A percentile compares a stretch with the other conserved stretches of the same genome.
These are phyloP conservation scores for Synergus umbraculus DNA, from an alignment of 2,888 invertebrate species.

Conservation along the genomic window DNA sequence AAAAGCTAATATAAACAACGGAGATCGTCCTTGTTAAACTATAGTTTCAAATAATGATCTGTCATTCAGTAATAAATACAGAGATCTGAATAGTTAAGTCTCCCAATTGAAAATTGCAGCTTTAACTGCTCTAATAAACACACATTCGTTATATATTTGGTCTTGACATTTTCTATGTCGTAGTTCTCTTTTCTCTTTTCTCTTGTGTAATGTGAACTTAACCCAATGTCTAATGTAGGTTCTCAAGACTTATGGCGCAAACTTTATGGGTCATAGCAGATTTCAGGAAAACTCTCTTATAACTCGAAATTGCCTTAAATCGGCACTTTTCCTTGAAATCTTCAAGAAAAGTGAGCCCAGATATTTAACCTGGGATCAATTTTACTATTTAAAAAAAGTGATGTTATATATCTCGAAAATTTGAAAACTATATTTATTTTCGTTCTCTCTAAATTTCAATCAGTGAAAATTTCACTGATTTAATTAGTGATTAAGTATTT, in stretches of 20 bases:
- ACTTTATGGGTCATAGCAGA: conserved; percentile 25
- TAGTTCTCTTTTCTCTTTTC: background rate
- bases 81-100: background rate
- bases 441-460: too few species aligned
- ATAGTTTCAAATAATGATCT: background rate
- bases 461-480: too few species aligned
- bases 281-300: background rate
- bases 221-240: conserved; percentile 34
- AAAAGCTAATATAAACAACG: conserved; percentile 5
- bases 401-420: background rate
- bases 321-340: background rate
- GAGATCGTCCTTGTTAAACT: background rate
- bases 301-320: background rate
- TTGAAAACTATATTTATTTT: too few species aligned
- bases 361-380: background rate
- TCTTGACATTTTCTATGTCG: conserved; percentile 4
- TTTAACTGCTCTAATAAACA: conserved; percentile 10
- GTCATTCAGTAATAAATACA: background rate
- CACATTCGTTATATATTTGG: conserved; percentile 16
- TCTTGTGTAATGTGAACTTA: conserved; percentile 34
- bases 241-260: conserved; percentile 30
- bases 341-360: background rate
- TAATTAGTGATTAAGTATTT: too few species aligned
- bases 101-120: background rate
- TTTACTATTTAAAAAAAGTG: background rate